phyloP scores from a whole-genome alignment of 2,113 vertebrate species.

The Oryzias celebensis region DNA sequence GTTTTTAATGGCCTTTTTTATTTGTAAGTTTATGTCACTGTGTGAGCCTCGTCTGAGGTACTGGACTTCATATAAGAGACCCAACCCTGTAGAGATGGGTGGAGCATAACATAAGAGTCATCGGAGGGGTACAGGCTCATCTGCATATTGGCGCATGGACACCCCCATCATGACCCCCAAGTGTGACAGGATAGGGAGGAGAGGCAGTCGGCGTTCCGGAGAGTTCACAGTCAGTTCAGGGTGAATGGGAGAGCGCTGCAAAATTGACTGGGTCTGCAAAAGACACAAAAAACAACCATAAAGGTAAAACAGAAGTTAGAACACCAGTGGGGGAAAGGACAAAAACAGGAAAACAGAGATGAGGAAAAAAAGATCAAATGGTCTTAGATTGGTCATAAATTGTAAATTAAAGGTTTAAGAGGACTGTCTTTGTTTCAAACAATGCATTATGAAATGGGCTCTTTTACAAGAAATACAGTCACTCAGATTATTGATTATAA shows the following conservation, averaged over 20 bases:
- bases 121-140: constrained; percentile 65
- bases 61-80: constrained; percentile 44
- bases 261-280: constrained; percentile 78
- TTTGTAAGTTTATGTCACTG: constrained; percentile 44
- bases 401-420: constrained; percentile 81
- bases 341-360: constrained; percentile 46
- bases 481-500: constrained; percentile 81
- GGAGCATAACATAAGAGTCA: constrained; percentile 68
- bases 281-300: constrained; percentile 19
- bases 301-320: constrained; percentile 62
- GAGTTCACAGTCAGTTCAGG: constrained; percentile 74
- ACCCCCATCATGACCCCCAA: constrained; percentile 71
- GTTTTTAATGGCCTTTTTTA: constrained; percentile 64
- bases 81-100: constrained; percentile 48
- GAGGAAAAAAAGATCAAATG: constrained; percentile 55
- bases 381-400: constrained; percentile 80
- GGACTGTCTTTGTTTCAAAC: constrained; percentile 62
- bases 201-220: constrained; percentile 61
- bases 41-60: constrained; percentile 24
- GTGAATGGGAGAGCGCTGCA: constrained; percentile 70
- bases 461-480: constrained; percentile 72
- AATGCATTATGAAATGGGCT: constrained; percentile 68
- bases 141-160: constrained; percentile 77
- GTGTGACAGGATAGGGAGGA: constrained; percentile 69
- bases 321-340: constrained; percentile 46